Percentiles rank a stretch among this genome's conserved stretches.
phyloP scores from a whole-genome alignment of 2,797 vertebrate species.

The Nothura maculosa region DNA sequence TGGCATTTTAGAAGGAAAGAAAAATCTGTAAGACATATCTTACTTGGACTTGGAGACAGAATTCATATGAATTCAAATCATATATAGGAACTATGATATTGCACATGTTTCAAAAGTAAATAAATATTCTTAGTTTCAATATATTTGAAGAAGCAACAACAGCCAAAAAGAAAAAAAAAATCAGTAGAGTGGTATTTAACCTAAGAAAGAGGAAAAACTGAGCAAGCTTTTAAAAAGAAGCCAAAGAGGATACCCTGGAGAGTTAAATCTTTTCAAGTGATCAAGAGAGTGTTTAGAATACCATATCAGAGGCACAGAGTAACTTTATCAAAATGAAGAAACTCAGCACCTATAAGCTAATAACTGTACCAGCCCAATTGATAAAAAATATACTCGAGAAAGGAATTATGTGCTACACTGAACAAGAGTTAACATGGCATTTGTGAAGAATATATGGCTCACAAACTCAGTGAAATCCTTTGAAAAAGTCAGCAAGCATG shows the following conservation, averaged over 20 bases:
- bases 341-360: not conserved
- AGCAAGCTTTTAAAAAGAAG: not conserved
- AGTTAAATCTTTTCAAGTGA: not conserved
- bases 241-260: not conserved
- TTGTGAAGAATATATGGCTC: conserved; percentile 5
- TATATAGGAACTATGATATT: not conserved
- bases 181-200: not conserved
- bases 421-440: not conserved
- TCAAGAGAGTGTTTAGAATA: not conserved
- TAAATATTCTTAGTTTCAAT: not conserved
- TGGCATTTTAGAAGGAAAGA: not conserved
- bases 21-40: not conserved
- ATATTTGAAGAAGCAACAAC: not conserved
- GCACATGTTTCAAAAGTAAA: not conserved
- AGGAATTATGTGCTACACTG: not conserved
- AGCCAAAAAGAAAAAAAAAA: not conserved
- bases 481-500: conserved; percentile 6
- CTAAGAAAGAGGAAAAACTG: not conserved
- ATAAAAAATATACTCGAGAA: not conserved
- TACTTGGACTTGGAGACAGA: not conserved
- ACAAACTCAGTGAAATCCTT: conserved; percentile 9
- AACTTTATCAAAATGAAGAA: not conserved
- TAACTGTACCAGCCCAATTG: not conserved
- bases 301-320: not conserved
- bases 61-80: not conserved